Evolutionary conservation across 2,888 invertebrate genomes (phyloP).

Genomic region (Nowickia ferox): DNA sequence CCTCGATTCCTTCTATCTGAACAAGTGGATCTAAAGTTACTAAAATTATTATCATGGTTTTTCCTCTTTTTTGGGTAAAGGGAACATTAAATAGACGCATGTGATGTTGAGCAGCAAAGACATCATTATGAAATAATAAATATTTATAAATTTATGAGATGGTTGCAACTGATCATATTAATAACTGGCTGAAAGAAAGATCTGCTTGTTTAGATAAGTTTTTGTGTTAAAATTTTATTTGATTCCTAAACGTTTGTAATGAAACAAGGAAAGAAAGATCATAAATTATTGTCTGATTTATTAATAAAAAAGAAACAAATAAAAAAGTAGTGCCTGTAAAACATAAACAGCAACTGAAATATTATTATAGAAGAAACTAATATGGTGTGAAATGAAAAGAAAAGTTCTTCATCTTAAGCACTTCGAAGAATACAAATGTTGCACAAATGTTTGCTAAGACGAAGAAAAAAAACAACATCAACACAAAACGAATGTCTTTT

Average conservation of each 20-base stretch:
- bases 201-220: slow-evolving; percentile 65
- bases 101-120: not conserved
- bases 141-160: slow-evolving; percentile 66
- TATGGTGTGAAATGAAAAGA: slow-evolving; percentile 68
- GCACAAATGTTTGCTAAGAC: slow-evolving; percentile 29
- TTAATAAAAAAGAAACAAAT: slow-evolving; percentile 47
- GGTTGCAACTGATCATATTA: slow-evolving; percentile 59
- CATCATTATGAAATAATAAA: slow-evolving; percentile 68
- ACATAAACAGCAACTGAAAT: not conserved
- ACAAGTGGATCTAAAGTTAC: slow-evolving; percentile 35
- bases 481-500: not conserved
- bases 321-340: not conserved
- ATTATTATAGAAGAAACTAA: slow-evolving; percentile 31
- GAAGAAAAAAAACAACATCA: not conserved
- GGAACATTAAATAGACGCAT: not conserved
- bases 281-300: slow-evolving; percentile 66
- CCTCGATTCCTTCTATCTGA: slow-evolving; percentile 16
- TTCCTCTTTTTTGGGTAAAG: not conserved
- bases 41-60: not conserved
- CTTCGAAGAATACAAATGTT: slow-evolving; percentile 23
- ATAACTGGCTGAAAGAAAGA: slow-evolving; percentile 59
- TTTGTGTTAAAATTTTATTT: slow-evolving; percentile 28
- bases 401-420: slow-evolving; percentile 31
- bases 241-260: slow-evolving; percentile 37
- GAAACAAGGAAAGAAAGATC: slow-evolving; percentile 46